These are phyloP conservation scores for Sarcophaga rosellei DNA, from an alignment of 2,888 invertebrate species.

Conservation along the genomic window DNA sequence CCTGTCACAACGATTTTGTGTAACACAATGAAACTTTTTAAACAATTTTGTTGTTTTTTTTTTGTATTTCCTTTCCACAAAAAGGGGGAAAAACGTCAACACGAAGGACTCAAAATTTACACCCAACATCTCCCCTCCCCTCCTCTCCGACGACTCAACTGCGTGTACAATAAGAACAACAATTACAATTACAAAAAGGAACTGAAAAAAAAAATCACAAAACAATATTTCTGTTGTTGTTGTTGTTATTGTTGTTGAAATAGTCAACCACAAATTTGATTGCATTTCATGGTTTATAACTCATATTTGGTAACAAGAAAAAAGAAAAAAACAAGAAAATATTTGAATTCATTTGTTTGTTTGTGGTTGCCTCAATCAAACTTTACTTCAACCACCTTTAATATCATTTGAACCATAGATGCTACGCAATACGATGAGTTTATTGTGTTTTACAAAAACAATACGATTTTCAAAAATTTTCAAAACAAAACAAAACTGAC, in stretches of 20 bases:
- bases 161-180: slow-evolving; percentile 24
- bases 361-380: slow-evolving; percentile 33
- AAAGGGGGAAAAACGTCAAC: slow-evolving; percentile 29
- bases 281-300: slow-evolving; percentile 80
- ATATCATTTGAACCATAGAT: neutral
- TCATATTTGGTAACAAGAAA: slow-evolving; percentile 61
- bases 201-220: neutral
- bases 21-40: slow-evolving; percentile 64
- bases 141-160: neutral
- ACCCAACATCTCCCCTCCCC: slow-evolving; percentile 31
- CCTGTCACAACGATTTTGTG: slow-evolving; percentile 68
- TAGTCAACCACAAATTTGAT: slow-evolving; percentile 81
- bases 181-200: slow-evolving; percentile 28
- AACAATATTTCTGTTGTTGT: slow-evolving; percentile 71
- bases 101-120: slow-evolving; percentile 5
- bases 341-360: neutral
- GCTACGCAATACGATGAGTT: slow-evolving; percentile 51
- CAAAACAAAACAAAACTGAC: slow-evolving; percentile 45
- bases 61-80: slow-evolving; percentile 15
- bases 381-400: slow-evolving; percentile 51
- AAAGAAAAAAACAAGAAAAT: too few species aligned
- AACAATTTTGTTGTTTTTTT: slow-evolving; percentile 35
- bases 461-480: slow-evolving; percentile 73
- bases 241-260: slow-evolving; percentile 69
- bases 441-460: slow-evolving; percentile 75